Conservation (phyloP, 2,888 invertebrate genomes). For the Mythimna lalbum region DNA sequence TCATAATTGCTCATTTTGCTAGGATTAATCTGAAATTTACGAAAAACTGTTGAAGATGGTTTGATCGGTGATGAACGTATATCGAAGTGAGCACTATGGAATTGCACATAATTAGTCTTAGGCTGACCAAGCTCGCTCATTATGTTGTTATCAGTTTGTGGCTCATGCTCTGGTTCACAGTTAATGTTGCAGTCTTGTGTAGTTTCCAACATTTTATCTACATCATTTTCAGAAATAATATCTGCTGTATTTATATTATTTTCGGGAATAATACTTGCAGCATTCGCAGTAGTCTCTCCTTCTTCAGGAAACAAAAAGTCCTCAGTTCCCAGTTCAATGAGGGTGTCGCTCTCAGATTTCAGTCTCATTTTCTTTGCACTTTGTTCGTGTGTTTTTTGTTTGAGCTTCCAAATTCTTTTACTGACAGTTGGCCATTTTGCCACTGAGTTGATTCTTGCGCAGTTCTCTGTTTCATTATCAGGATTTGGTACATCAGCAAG, state of each 20-base stretch:
- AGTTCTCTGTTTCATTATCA: constrained; percentile 77
- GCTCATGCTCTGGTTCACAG: constrained; percentile 26
- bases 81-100: constrained; percentile 86
- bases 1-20: constrained; percentile 82
- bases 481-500: constrained; percentile 67
- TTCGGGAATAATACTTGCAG: constrained; percentile 32
- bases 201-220: constrained; percentile 40
- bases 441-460: constrained; percentile 80
- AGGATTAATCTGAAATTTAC: constrained; percentile 85
- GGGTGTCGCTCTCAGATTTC: constrained; percentile 70
- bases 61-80: constrained; percentile 87
- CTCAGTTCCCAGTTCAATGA: constrained; percentile 77
- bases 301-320: constrained; percentile 64
- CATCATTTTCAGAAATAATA: constrained; percentile 33
- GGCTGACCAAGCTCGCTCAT: constrained; percentile 64
- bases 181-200: constrained; percentile 40
- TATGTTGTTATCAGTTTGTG: constrained; percentile 30
- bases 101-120: constrained; percentile 75
- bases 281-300: constrained; percentile 27
- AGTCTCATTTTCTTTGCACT: constrained; percentile 80
- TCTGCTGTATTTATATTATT: constrained; percentile 40
- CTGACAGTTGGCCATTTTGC: constrained; percentile 81
- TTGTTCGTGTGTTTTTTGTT: constrained; percentile 71
- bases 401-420: constrained; percentile 80
- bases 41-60: constrained; percentile 82